A percentile compares a stretch with the other conserved stretches of the same genome.
Conservation (phyloP, 2,888 invertebrate genomes). For the Cantharis nigra region DNA sequence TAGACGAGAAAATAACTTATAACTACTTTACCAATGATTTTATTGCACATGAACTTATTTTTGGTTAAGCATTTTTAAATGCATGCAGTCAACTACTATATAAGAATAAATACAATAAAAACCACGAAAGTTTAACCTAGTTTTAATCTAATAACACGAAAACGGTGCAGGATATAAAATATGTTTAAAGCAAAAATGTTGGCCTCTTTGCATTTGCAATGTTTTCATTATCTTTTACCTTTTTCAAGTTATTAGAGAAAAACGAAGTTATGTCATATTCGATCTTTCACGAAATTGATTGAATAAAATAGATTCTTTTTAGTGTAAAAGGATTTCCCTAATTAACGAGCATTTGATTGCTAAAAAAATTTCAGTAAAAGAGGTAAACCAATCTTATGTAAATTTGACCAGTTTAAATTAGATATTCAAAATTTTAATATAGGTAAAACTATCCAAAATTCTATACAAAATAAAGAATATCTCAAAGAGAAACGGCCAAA, state of each 20-base stretch:
- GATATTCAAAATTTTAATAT: neutral
- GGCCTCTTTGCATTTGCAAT: too few relatives aligned
- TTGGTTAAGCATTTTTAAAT: neutral
- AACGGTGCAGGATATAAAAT: too few relatives aligned
- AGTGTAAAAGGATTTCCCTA: neutral
- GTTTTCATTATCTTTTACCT: too few relatives aligned
- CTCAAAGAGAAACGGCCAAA: neutral
- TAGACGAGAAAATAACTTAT: neutral
- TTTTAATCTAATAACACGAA: too few relatives aligned
- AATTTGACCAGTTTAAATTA: neutral
- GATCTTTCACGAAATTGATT: neutral
- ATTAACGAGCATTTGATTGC: neutral
- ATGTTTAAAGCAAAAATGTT: too few relatives aligned
- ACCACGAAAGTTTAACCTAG: too few relatives aligned
- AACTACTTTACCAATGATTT: neutral
- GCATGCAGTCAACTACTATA: neutral
- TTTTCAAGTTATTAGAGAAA: too few relatives aligned
- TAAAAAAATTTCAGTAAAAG: too few relatives aligned
- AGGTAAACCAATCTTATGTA: neutral
- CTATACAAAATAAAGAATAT: neutral
- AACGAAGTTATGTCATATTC: too few relatives aligned
- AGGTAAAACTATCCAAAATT: neutral
- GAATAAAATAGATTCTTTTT: neutral
- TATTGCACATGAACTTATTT: neutral
- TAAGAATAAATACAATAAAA: neutral